These are phyloP conservation scores for Monochamus saltuarius DNA, from an alignment of 1,140 invertebrate species.

Conservation along the genomic window DNA sequence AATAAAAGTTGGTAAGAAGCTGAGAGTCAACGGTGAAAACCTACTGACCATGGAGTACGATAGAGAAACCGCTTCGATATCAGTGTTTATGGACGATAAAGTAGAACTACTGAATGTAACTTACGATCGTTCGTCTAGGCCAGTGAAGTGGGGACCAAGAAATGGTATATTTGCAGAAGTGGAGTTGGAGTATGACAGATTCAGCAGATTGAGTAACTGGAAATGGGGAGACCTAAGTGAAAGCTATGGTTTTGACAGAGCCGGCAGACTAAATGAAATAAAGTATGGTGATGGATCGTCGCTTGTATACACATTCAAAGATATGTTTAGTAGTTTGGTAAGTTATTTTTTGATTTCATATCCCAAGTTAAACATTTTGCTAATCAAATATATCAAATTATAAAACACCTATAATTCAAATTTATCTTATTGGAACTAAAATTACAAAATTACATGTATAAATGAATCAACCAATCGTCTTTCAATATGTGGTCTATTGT, in stretches of 20 bases:
- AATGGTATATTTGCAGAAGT: conserved; percentile 83
- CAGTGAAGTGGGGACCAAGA: conserved; percentile 84
- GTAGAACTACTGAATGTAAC: conserved; percentile 87
- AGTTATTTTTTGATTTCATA: conserved; percentile 40
- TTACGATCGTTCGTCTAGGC: conserved; percentile 87
- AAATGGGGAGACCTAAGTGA: conserved; percentile 88
- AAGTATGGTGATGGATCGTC: conserved; percentile 85
- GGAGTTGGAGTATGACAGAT: conserved; percentile 89
- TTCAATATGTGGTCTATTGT: no score
- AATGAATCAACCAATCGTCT: no score
- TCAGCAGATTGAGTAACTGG: conserved; percentile 87
- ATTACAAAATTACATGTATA: no score
- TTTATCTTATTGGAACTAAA: no score
- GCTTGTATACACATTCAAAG: conserved; percentile 84
- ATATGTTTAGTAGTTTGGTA: conserved; percentile 80
- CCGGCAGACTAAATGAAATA: conserved; percentile 82
- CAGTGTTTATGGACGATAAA: conserved; percentile 86
- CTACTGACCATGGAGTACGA: conserved; percentile 91
- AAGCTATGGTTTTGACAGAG: conserved; percentile 84
- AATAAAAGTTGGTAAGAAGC: conserved; percentile 78
- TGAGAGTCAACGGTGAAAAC: conserved; percentile 89
- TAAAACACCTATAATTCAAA: no score
- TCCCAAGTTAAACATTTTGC: neutral
- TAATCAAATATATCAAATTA: no score
- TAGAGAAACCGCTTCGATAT: conserved; percentile 82